Percentiles rank a stretch among this genome's conserved stretches.
These are phyloP conservation scores for Hipparchia sbordonii DNA, from an alignment of 2,888 invertebrate species.

Conservation along the genomic window DNA sequence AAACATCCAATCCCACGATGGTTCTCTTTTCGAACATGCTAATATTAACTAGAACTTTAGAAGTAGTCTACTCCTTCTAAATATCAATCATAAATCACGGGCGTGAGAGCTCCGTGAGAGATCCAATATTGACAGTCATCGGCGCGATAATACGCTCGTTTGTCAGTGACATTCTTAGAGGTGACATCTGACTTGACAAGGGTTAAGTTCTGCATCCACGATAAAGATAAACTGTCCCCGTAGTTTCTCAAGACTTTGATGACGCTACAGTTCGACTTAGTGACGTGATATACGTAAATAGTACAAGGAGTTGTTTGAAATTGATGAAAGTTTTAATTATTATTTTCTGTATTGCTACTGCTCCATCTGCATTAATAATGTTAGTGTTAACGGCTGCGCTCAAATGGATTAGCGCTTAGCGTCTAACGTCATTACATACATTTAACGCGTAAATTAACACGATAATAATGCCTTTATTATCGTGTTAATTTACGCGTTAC, in stretches of 20 bases:
- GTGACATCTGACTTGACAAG: slow-evolving; percentile 18
- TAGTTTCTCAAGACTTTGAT: not conserved
- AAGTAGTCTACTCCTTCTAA: not conserved
- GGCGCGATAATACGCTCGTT: slow-evolving; percentile 18
- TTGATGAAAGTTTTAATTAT: not conserved
- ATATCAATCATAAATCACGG: slow-evolving; percentile 14
- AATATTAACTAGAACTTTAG: not conserved
- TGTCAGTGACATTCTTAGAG: slow-evolving; percentile 12
- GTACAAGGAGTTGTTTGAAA: not conserved
- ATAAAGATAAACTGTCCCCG: slow-evolving; percentile 2
- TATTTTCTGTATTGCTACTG: not conserved
- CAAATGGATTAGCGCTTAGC: too few species aligned
- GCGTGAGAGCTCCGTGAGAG: not conserved
- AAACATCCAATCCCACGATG: too few species aligned
- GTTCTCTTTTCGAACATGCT: too few species aligned
- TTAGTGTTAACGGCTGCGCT: too few species aligned
- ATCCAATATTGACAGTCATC: slow-evolving; percentile 23
- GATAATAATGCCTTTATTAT: too few species aligned
- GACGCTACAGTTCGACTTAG: not conserved
- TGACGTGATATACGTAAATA: not conserved
- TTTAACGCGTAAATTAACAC: too few species aligned
- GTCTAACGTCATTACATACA: too few species aligned
- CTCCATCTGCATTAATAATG: too few species aligned
- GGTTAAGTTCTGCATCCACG: slow-evolving; percentile 22
- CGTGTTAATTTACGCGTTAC: too few species aligned